Base-by-base conservation (phyloP, 1,140 invertebrate genomes). In the Orchesella cincta region DNA sequence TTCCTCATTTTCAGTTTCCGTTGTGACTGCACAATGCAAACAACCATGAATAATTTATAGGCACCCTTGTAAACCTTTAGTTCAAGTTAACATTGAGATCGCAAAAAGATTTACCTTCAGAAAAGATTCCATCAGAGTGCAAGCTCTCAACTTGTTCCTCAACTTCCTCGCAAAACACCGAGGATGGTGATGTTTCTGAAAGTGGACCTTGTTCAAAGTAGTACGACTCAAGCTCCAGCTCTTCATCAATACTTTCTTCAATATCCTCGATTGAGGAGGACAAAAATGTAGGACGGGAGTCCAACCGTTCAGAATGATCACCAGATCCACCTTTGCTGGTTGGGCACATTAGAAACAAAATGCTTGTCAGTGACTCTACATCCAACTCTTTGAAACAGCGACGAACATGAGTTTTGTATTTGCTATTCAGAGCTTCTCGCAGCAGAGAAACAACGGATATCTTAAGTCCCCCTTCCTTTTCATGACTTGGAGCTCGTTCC, bases 391-490 rank as follows among this genome's bases (percentile, higher is more conserved):
- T 26, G 8, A 81, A 39, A 35, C 36, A 57, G 57, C 57, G 70
- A 23, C 52, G 54, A 20, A 76, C 72, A 70, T 78, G 75, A 39
- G 76, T 67, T 46, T 26, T 33, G 35, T 81, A 81, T 76, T 73
- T 78, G 33, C 75, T 71, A 1, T 54, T 0, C 23, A 80, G 33
- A 52, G 74, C 74, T 62, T 23, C 26, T 70, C 52, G 72, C 67
- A 80, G 70, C 46, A 78, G 52, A 70, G 36, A 16, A 23, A 76
- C n/a, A 20, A 78, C 73, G 52, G 54, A n/a, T 14, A 57, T 23
- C 3, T 12, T 14, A 57, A 5, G 23, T 16, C 3, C 3, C 14
- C 23, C 54, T 57, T 26, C 54, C 54, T 57, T 26, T 16, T 57
- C 3, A 57, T 57, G 23, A n/a, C n/a, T n/a, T n/a, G n/a, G n/a